Conservation (phyloP, 2,113 vertebrate species). For the Cephalopterus ornatus region DNA sequence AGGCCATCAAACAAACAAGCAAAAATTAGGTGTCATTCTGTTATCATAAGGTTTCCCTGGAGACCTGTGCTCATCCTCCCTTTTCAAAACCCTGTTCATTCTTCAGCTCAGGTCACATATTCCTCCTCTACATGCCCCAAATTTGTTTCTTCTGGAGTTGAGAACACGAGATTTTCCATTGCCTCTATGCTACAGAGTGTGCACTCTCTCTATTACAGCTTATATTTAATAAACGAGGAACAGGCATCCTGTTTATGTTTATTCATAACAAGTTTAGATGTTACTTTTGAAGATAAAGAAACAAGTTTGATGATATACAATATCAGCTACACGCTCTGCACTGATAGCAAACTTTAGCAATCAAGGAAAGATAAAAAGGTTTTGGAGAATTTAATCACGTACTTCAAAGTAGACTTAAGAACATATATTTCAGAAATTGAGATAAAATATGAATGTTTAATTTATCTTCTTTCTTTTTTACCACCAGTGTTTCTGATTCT, state of each 20-base stretch:
- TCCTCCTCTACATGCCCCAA: background rate
- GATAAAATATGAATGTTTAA: conserved; percentile 73
- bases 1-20: background rate
- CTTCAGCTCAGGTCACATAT: background rate
- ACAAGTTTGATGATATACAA: conserved; percentile 68
- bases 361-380: conserved; percentile 70
- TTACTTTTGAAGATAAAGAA: conserved; percentile 73
- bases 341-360: conserved; percentile 71
- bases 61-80: background rate
- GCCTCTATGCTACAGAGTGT: background rate
- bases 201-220: background rate
- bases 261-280: conserved; percentile 69
- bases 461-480: conserved; percentile 59
- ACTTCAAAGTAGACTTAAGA: conserved; percentile 71
- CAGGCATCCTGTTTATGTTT: conserved; percentile 70
- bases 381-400: conserved; percentile 63
- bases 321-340: conserved; percentile 61
- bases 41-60: background rate
- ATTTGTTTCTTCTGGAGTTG: background rate
- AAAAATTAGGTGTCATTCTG: background rate
- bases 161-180: background rate
- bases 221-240: conserved; percentile 71
- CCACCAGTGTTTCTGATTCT: conserved; percentile 48
- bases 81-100: background rate
- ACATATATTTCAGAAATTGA: conserved; percentile 70